Percentiles rank a stretch among this genome's conserved stretches.
Evolutionary conservation across 1,140 invertebrate species (phyloP).

Genomic region (Papilio polyxenes): DNA sequence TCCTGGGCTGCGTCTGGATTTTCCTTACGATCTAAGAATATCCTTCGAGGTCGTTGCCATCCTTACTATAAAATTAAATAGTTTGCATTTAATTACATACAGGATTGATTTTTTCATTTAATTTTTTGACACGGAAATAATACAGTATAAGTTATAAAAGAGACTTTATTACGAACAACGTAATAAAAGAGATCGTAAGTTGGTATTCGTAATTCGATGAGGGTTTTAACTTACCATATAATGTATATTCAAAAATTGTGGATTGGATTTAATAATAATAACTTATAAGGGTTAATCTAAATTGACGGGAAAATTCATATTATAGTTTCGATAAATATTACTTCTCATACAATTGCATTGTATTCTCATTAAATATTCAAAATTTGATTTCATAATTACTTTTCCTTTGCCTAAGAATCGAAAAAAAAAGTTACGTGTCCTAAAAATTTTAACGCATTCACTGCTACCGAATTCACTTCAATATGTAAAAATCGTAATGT

Average conservation of each 20-base stretch:
- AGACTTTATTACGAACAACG: neutral
- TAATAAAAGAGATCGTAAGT: neutral
- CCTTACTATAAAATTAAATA: slow-evolving; percentile 22
- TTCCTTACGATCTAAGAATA: slow-evolving; percentile 21
- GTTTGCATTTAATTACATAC: neutral
- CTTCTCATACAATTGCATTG: neutral
- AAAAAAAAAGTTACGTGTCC: neutral
- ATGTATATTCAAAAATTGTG: neutral
- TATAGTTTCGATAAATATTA: neutral
- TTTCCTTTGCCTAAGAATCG: neutral
- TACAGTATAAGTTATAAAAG: neutral
- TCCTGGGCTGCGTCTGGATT: slow-evolving; percentile 17
- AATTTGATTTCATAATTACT: neutral
- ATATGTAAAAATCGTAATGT: neutral
- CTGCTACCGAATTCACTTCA: neutral
- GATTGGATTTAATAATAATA: neutral
- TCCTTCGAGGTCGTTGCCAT: slow-evolving; percentile 16
- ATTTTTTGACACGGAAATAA: neutral
- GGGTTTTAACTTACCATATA: neutral
- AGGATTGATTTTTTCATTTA: neutral
- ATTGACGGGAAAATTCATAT: neutral
- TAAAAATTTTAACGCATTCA: neutral
- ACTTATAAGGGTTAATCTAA: neutral
- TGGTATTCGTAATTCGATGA: neutral
- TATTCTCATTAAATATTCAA: too few species aligned